A percentile compares a stretch with the other conserved stretches of the same genome.
phyloP scores from a whole-genome alignment of 2,888 invertebrate species.

The Lordiphosa andalusiaca region DNA sequence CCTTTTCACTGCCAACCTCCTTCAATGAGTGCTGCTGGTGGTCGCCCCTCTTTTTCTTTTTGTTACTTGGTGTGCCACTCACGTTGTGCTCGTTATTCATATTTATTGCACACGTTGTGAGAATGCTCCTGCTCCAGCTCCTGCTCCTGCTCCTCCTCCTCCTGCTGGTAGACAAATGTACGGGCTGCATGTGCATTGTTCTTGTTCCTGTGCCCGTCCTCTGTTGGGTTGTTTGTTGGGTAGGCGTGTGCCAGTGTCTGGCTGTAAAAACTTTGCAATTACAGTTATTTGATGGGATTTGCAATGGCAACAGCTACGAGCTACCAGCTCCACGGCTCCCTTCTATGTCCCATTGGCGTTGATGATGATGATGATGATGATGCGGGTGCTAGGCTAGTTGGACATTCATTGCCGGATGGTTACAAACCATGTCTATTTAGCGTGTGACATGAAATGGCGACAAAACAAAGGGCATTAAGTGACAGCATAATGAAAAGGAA shows the following conservation, averaged over 20 bases:
- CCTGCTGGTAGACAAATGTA: constrained; percentile 48
- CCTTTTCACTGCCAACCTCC: constrained; percentile 53
- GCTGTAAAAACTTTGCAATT: constrained; percentile 73
- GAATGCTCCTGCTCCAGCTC: constrained; percentile 14
- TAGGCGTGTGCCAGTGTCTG: constrained; percentile 58
- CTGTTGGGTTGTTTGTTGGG: constrained; percentile 22
- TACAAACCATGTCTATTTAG: constrained; percentile 50
- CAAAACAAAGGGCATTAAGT: constrained; percentile 43
- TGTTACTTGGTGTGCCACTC: constrained; percentile 73
- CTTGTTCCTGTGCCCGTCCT: constrained; percentile 11
- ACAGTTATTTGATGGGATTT: constrained; percentile 76
- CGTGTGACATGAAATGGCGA: constrained; percentile 28
- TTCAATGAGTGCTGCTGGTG: background rate
- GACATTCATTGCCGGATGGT: constrained; percentile 63
- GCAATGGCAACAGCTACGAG: constrained; percentile 42
- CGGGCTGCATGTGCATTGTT: constrained; percentile 64
- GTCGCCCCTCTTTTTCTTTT: constrained; percentile 36
- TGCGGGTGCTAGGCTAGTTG: constrained; percentile 40
- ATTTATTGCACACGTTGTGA: constrained; percentile 72
- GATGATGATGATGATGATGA: constrained; percentile 10
- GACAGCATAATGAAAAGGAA: constrained; percentile 34
- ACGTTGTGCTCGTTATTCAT: constrained; percentile 76
- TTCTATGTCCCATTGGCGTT: background rate
- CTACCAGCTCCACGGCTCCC: background rate
- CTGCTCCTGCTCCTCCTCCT: constrained; percentile 23